Conservation (phyloP, 2,113 vertebrate species). For the Siniperca knerii region DNA sequence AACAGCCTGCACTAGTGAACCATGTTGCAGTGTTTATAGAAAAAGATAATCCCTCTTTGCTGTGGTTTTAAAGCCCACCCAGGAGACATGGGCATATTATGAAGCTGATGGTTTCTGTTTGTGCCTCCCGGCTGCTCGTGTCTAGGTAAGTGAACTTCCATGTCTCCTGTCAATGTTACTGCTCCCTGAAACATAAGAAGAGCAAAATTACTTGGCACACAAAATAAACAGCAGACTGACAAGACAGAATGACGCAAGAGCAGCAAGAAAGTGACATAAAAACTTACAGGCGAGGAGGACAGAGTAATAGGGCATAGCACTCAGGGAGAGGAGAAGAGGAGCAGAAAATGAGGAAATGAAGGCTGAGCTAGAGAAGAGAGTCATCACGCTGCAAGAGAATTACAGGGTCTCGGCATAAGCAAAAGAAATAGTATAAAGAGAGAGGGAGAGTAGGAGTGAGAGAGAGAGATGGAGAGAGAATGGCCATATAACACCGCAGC, state of each 20-base stretch:
- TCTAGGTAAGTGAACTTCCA: slow-evolving; percentile 70
- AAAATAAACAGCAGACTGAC: slow-evolving; percentile 46
- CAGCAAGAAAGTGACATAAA: slow-evolving; percentile 46
- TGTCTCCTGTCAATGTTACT: slow-evolving; percentile 60
- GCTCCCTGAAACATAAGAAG: slow-evolving; percentile 52
- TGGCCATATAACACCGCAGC: slow-evolving; percentile 49
- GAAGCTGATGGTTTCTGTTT: slow-evolving; percentile 53
- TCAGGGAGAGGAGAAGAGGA: slow-evolving; percentile 30
- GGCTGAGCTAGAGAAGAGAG: slow-evolving; percentile 23
- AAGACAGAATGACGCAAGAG: slow-evolving; percentile 10
- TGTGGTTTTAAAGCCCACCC: slow-evolving; percentile 54
- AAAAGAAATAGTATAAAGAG: slow-evolving; percentile 23
- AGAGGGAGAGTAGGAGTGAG: slow-evolving; percentile 1
- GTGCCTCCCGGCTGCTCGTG: slow-evolving; percentile 55
- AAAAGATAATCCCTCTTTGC: slow-evolving; percentile 56
- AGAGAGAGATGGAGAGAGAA: slow-evolving; percentile 31
- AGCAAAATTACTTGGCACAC: slow-evolving; percentile 55
- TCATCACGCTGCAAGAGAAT: slow-evolving; percentile 24
- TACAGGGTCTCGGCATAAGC: slow-evolving; percentile 29
- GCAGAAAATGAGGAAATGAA: slow-evolving; percentile 49
- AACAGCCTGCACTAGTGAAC: slow-evolving; percentile 35
- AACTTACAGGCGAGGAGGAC: slow-evolving; percentile 16
- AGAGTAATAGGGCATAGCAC: slow-evolving; percentile 32
- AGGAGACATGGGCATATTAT: slow-evolving; percentile 58
- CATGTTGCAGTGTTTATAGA: slow-evolving; percentile 46